These are phyloP conservation scores for Dicycla oo DNA, from an alignment of 2,888 invertebrate genomes.

Conservation along the genomic window DNA sequence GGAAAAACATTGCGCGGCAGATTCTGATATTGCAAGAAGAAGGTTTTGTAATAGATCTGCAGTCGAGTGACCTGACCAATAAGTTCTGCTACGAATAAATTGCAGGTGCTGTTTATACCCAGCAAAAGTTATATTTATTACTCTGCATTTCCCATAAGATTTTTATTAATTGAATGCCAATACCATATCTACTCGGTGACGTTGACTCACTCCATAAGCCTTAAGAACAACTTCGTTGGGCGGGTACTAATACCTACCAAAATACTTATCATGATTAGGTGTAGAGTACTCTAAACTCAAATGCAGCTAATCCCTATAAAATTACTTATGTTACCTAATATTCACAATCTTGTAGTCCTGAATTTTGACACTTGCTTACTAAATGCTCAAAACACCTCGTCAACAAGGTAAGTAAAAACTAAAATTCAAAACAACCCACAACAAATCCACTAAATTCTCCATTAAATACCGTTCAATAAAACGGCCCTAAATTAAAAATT, in stretches of 20 bases:
- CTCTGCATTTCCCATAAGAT: not conserved
- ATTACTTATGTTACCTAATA: not conserved
- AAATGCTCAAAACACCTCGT: not conserved
- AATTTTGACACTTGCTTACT: not conserved
- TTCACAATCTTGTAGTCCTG: too few species aligned
- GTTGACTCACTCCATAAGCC: too few species aligned
- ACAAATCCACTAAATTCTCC: constrained; percentile 28
- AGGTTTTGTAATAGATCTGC: not conserved
- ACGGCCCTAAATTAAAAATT: constrained; percentile 54
- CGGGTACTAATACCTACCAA: not conserved
- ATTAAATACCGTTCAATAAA: constrained; percentile 29
- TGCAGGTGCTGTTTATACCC: not conserved
- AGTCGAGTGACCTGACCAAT: not conserved
- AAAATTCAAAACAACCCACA: not conserved
- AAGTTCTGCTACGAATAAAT: not conserved
- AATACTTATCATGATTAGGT: not conserved
- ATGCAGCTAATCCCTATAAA: too few species aligned
- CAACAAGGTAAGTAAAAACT: not conserved
- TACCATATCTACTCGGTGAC: too few species aligned
- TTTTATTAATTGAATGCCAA: too few species aligned
- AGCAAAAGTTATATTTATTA: not conserved
- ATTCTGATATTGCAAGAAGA: not conserved
- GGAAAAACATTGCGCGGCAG: constrained; percentile 4
- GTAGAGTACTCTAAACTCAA: not conserved
- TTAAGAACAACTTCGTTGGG: too few species aligned